Base-by-base conservation (phyloP, 2,888 invertebrate species). In the Lithophane semibrunnea region DNA sequence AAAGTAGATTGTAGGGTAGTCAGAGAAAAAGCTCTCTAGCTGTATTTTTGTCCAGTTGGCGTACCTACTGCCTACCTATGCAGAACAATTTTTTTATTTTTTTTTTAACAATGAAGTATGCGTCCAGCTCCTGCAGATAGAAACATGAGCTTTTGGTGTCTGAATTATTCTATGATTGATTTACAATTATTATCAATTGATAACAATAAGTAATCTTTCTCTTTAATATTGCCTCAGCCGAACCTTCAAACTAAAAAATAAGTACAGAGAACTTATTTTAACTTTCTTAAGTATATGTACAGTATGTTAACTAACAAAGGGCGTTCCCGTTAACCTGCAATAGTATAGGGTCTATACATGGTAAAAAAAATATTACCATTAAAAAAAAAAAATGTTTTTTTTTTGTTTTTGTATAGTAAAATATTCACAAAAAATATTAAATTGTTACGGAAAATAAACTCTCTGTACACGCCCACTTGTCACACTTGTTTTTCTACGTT, bases 1-100 rank as follows among this genome's bases (percentile, higher is more conserved):
- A 63, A 1, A 52, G 52, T 9, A 56, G n/a, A 12, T 56, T 24
- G 12, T 60, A 29, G 61, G 44, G 75, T 76, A 75, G 29, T 44
- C 61, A 18, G 52, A 16, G 52, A 44, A 76, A 76, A 52, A n/a
- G 18, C 29, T 44, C 21, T 8, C 1, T 1, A 13, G n/a, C 21
- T 58, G 1, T 21, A 2, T 29, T 24, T 74, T 18, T 13, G 13
- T 37, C 37, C n/a, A 58, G 13, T 56, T 47, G 37, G 29, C n/a
- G 24, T 10, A 21, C 49, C 7, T 52, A 12, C 44, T 42, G 67
- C 21, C 29, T 5, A 54, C 21, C 10, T 37, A 37, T 37, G n/a
- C 1, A 16, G n/a, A 56, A 54, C 16, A 68, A n/a, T n/a, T n/a
- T n/a, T n/a, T n/a, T n/a, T n/a, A n/a, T n/a, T n/a, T n/a, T n/a